Evolutionary conservation across 2,113 vertebrate genomes (phyloP).

Genomic region (Microtus pennsylvanicus): DNA sequence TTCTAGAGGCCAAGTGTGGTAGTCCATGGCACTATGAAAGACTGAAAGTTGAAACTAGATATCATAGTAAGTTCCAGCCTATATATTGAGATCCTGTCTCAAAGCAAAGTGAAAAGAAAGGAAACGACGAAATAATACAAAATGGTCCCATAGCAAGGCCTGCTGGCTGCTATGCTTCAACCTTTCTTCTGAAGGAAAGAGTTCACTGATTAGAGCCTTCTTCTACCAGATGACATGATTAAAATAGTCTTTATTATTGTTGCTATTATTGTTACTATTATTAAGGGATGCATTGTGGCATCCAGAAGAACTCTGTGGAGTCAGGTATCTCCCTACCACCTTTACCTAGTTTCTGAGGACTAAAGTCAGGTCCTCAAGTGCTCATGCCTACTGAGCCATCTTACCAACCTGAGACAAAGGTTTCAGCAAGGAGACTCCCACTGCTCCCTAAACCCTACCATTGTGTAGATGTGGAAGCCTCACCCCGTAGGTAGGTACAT

Average conservation of each 20-base stretch:
- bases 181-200: slow-evolving; percentile 33
- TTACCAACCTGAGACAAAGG: not conserved
- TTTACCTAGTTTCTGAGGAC: not conserved
- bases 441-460: not conserved
- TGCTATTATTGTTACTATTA: not conserved
- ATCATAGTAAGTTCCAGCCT: not conserved
- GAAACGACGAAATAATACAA: not conserved
- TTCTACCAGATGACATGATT: slow-evolving; percentile 33
- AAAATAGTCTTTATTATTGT: not conserved
- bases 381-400: not conserved
- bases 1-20: not conserved
- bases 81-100: not conserved
- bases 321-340: not conserved
- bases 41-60: not conserved
- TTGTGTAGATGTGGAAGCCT: slow-evolving; percentile 44
- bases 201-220: not conserved
- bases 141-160: not conserved
- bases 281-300: not conserved
- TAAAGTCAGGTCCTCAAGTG: not conserved
- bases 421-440: not conserved
- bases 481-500: not conserved
- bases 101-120: not conserved
- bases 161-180: not conserved
- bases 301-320: not conserved
- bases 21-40: not conserved